Evolutionary conservation across 2,797 vertebrate species (phyloP).

Genomic region (Peromyscus nudipes): DNA sequence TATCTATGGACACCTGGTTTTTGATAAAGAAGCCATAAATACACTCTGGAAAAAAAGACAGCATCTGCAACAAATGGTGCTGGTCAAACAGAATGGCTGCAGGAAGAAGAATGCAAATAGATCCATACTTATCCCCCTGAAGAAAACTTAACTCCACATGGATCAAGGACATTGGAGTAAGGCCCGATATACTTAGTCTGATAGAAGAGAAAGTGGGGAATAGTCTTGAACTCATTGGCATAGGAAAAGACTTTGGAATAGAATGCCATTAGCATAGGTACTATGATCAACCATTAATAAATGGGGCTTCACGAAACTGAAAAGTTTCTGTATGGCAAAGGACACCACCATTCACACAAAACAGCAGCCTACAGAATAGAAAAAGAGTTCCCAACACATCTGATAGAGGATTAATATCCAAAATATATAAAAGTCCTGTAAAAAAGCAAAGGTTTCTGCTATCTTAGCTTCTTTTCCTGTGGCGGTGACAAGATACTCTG

Average conservation of each 20-base stretch:
- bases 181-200: background rate
- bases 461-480: background rate
- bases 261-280: background rate
- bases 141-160: background rate
- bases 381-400: background rate
- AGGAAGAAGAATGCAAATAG: background rate
- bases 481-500: background rate
- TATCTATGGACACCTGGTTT: background rate
- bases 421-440: background rate
- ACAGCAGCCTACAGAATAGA: background rate
- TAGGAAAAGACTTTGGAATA: background rate
- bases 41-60: background rate
- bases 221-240: background rate
- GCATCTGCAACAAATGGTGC: background rate
- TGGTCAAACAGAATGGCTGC: background rate
- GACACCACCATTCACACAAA: background rate
- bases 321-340: background rate
- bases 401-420: background rate
- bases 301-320: background rate
- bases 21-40: background rate
- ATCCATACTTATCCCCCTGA: background rate
- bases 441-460: background rate
- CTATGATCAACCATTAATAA: background rate
- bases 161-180: background rate
- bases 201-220: background rate